Evolutionary conservation across 2,888 invertebrate genomes (phyloP), one percentile per base, ranked within the genome.

Genomic region (Melanargia galathea): DNA sequence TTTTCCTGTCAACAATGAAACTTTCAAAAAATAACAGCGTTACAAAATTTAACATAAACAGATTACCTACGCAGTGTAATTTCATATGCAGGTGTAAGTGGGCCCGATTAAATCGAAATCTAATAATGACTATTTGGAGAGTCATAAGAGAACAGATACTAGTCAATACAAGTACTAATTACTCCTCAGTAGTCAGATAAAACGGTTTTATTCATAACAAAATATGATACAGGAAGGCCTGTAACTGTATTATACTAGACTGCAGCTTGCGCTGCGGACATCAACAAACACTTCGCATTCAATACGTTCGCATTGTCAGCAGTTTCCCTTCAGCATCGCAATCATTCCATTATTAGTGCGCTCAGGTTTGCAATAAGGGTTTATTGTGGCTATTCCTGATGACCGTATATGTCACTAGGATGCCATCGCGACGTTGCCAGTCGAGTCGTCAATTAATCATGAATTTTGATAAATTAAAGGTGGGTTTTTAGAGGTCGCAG

Each of bases 401-500:
- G 13, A 4, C 5, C n/a, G n/a, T n/a, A 24, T 24, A n/a, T 24
- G 13, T n/a, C 7, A 24, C 22, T 48, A 24, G 26, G 26, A n/a
- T 10, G 24, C 26, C 16, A 24, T 26, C 3, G 43, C 78, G 77
- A 46, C 0, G 13, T n/a, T 48, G 46, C 3, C 16, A 46, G 11
- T 18, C n/a, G n/a, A 5, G 38, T 7, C 30, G 30, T 6, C 4
- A 30, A 30, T 7, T 8, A 30, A 30, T 30, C 30, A 30, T 30
- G 30, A 7, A 7, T 30, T 30, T 30, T 30, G 1, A 30, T 7
- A 8, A 30, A 30, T 30, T n/a, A n/a, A n/a, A n/a, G n/a, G n/a
- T n/a, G n/a, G n/a, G n/a, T n/a, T n/a, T n/a, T n/a, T n/a, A n/a
- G n/a, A n/a, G n/a, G n/a, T n/a, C n/a, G n/a, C n/a, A n/a, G n/a